Evolutionary conservation across 2,797 vertebrate species (phyloP).

Genomic region (Pagetopsis macropterus): DNA sequence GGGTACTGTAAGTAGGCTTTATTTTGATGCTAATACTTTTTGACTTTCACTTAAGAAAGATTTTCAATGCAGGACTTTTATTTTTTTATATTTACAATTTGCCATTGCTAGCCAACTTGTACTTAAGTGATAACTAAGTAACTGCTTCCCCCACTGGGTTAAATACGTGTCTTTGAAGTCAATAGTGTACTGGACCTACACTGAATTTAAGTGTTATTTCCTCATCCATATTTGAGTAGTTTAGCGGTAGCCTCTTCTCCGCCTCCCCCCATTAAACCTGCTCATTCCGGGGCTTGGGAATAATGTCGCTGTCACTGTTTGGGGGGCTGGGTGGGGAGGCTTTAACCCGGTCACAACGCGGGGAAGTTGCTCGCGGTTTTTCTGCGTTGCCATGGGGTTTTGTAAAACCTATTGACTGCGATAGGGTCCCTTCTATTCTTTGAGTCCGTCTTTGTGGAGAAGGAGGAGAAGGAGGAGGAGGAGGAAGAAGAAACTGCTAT

Average conservation of each 20-base stretch:
- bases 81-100: too few species aligned
- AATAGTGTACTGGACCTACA: not conserved
- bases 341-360: slow-evolving; percentile 81
- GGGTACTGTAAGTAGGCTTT: too few species aligned
- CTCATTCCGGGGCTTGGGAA: slow-evolving; percentile 60
- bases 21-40: too few species aligned
- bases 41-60: too few species aligned
- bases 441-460: slow-evolving; percentile 76
- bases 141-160: too few species aligned
- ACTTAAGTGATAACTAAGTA: too few species aligned
- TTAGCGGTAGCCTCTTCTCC: slow-evolving; percentile 3
- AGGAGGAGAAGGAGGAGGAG: slow-evolving; percentile 69
- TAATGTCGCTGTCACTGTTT: slow-evolving; percentile 76
- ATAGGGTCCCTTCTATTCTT: slow-evolving; percentile 78
- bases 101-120: too few species aligned
- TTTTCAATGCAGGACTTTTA: too few species aligned
- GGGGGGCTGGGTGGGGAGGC: slow-evolving; percentile 44
- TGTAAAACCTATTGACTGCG: slow-evolving; percentile 81
- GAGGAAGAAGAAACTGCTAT: slow-evolving; percentile 70
- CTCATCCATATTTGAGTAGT: slow-evolving; percentile 31
- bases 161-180: not conserved
- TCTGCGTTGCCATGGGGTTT: slow-evolving; percentile 83
- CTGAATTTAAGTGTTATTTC: not conserved
- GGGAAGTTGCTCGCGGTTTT: slow-evolving; percentile 80
- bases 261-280: slow-evolving; percentile 48